Conservation (phyloP, 2,888 invertebrate genomes). For the Patella caerulea region DNA sequence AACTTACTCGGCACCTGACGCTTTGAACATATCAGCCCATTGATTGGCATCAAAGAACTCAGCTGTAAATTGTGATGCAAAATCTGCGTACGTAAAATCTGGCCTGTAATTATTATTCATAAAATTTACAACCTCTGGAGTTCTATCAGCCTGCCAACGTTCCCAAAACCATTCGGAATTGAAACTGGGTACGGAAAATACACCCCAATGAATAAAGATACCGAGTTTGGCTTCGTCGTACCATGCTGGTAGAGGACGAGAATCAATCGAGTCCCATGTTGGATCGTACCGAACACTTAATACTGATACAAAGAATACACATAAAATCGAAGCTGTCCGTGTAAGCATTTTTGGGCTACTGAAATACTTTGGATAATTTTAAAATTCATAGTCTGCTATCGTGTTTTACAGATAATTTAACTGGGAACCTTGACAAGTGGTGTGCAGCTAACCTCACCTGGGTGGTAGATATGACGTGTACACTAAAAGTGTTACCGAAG, state of each 20-base stretch:
- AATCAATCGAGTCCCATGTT: slow-evolving; percentile 88
- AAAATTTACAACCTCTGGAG: slow-evolving; percentile 73
- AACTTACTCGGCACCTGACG: slow-evolving; percentile 84
- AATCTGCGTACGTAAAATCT: slow-evolving; percentile 90
- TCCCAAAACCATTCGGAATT: slow-evolving; percentile 75
- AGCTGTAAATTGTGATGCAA: slow-evolving; percentile 86
- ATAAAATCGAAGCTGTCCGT: too few relatives aligned
- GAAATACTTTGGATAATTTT: too few relatives aligned
- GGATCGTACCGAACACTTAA: slow-evolving; percentile 72
- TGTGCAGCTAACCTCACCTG: too few relatives aligned
- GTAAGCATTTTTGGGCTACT: too few relatives aligned
- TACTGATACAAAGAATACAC: background rate
- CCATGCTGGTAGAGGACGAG: slow-evolving; percentile 87
- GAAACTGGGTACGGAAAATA: slow-evolving; percentile 90
- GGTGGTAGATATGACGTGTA: too few relatives aligned
- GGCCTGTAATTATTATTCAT: slow-evolving; percentile 89
- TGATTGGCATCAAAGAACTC: slow-evolving; percentile 88
- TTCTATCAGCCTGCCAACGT: slow-evolving; percentile 47
- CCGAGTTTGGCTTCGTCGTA: slow-evolving; percentile 92
- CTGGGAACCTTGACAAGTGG: too few relatives aligned
- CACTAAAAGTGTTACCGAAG: too few relatives aligned
- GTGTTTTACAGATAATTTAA: too few relatives aligned
- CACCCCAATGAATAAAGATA: slow-evolving; percentile 95
- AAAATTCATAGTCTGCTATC: too few relatives aligned
- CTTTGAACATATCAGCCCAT: slow-evolving; percentile 87